Conservation (phyloP, 2,888 invertebrate genomes). For the Elmis aenea region DNA sequence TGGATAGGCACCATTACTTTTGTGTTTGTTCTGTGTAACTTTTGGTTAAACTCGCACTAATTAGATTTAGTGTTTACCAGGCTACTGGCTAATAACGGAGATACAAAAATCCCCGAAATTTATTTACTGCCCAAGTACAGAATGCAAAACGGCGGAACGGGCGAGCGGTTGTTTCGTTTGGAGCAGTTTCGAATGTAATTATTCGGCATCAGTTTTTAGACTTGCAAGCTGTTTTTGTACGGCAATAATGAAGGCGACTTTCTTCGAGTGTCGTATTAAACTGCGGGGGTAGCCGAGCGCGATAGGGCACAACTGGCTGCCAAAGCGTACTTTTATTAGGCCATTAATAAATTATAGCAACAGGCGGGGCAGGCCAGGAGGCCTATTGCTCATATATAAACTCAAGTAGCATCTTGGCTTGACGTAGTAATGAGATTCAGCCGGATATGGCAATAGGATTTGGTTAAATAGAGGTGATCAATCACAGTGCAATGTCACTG, state of each 20-base stretch:
- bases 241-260: constrained; percentile 36
- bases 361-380: constrained; percentile 41
- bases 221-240: constrained; percentile 35
- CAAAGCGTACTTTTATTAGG: constrained; percentile 47
- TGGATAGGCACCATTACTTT: too few relatives aligned
- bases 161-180: constrained; percentile 29
- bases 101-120: too few relatives aligned
- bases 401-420: constrained; percentile 49
- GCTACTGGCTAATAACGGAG: too few relatives aligned
- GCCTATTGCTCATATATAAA: constrained; percentile 48
- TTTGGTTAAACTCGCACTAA: too few relatives aligned
- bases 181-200: constrained; percentile 39
- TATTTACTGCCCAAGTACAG: background rate
- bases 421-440: constrained; percentile 50
- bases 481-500: constrained; percentile 44
- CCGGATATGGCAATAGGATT: constrained; percentile 48
- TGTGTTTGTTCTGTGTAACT: too few relatives aligned
- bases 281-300: constrained; percentile 34
- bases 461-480: constrained; percentile 45
- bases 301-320: constrained; percentile 41
- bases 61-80: too few relatives aligned
- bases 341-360: constrained; percentile 50
- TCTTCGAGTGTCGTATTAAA: constrained; percentile 40
- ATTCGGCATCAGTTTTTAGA: constrained; percentile 36
- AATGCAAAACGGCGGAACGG: background rate